These are phyloP conservation scores for Lysandra bellargus DNA, from an alignment of 2,888 invertebrate genomes.

Conservation along the genomic window DNA sequence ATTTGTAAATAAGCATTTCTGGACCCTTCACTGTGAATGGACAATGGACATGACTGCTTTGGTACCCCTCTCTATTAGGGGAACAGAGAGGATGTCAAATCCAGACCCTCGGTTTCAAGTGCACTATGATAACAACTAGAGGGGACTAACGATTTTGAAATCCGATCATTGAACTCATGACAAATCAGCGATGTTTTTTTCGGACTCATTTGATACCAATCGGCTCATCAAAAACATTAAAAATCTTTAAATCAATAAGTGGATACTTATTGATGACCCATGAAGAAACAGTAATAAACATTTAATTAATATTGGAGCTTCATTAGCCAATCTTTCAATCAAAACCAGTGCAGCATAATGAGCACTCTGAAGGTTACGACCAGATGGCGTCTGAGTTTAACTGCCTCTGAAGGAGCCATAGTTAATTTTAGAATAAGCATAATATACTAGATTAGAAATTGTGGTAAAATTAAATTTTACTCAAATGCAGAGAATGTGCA, in stretches of 20 bases:
- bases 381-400: conserved; percentile 12
- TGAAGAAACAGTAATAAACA: neutral
- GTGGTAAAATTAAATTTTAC: neutral
- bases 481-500: neutral
- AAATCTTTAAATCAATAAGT: neutral
- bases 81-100: neutral
- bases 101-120: neutral
- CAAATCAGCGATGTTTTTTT: neutral
- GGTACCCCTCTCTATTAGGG: neutral
- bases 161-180: neutral
- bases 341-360: neutral
- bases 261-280: too few species aligned
- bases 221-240: neutral
- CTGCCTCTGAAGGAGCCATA: conserved; percentile 13
- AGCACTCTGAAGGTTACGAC: neutral
- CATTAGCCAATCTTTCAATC: conserved; percentile 7
- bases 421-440: conserved; percentile 9
- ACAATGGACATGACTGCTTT: neutral
- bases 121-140: neutral
- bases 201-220: neutral
- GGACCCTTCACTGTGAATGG: neutral
- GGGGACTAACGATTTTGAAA: neutral
- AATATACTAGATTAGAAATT: neutral
- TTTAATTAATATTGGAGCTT: neutral
- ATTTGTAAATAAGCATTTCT: neutral